Evolutionary conservation across 2,113 vertebrate genomes (phyloP), one percentile per base, ranked within the genome.

Genomic region (Pedionomus torquatus): DNA sequence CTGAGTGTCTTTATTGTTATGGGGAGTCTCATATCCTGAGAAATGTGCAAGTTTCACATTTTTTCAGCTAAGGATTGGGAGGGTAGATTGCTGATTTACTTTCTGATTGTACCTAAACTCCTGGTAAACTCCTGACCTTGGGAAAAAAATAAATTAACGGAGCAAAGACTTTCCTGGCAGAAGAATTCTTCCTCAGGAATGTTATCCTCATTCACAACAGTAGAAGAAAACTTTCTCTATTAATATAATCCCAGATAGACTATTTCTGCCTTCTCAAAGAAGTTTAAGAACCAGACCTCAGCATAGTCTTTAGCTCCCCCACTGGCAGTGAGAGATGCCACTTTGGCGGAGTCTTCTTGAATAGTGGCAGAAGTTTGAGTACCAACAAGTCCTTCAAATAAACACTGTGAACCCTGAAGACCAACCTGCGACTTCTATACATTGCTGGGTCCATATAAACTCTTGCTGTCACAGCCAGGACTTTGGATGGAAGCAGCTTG

Each of bases 21-120:
- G 26, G 15, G 61, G 68, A 83, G 76, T 55, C 72, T 92, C 55
- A 44, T 58, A 93, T 93, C 89, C 80, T 94, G 87, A 96, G 65
- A 64, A 81, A 75, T 33, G 83, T 64, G 23, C 33, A 23, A 15
- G 39, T 85, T 95, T 76, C 20, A 19, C 19, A 17, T 55, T 89
- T 81, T 71, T 23, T 87, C 43, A 60, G 0, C 33, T 78, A 68
- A 75, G 46, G 46, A 61, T n/a, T 70, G 43, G 52, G 64, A 89
- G 80, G 17, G n/a, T 70, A 37, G 37, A 63, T 20, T 51, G 39
- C n/a, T 75, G 39, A 58, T 83, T 65, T 95, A 63, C 71, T 64
- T 86, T 82, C 51, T 81, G 51, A 17, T 78, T 90, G 17, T 83
- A 57, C 70, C 19, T 46, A 60, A 81, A 37, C n/a, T n/a, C n/a